phyloP scores from a whole-genome alignment of 2,113 vertebrate species.

The Epinephelus lanceolatus region DNA sequence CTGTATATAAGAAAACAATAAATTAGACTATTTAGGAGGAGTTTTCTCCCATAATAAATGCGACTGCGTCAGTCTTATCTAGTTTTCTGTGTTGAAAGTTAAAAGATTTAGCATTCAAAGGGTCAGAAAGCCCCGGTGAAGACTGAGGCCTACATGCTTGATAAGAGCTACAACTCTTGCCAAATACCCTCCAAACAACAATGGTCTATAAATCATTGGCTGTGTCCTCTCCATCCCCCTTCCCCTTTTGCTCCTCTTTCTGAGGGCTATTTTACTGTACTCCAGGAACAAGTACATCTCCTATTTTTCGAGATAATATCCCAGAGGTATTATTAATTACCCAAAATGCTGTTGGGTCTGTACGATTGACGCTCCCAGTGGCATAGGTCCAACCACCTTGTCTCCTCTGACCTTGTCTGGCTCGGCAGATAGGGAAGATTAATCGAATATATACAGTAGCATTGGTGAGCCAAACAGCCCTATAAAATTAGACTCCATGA shows the following conservation, averaged over 20 bases:
- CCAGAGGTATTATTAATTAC: conserved; percentile 74
- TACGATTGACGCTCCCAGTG: conserved; percentile 59
- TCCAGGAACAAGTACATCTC: conserved; percentile 55
- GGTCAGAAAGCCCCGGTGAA: conserved; percentile 83
- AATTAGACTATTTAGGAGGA: conserved; percentile 20
- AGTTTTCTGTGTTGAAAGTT: conserved; percentile 78
- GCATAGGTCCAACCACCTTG: conserved; percentile 52
- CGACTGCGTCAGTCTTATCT: conserved; percentile 81
- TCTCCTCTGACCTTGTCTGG: conserved; percentile 60
- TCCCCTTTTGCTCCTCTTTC: conserved; percentile 65
- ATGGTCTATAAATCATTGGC: conserved; percentile 87
- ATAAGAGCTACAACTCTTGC: conserved; percentile 85
- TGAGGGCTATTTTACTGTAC: conserved; percentile 78
- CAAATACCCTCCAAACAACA: conserved; percentile 87
- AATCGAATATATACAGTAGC: conserved; percentile 48
- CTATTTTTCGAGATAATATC: conserved; percentile 66
- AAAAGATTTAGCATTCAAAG: conserved; percentile 81
- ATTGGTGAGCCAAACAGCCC: conserved; percentile 40
- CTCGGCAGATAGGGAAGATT: conserved; percentile 53
- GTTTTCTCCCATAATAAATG: conserved; percentile 83
- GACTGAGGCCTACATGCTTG: conserved; percentile 82
- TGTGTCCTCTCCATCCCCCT: conserved; percentile 69
- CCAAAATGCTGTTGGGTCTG: conserved; percentile 53
- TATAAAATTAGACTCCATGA: conserved; percentile 59
- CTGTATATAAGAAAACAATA: neutral